Base-by-base conservation (phyloP, 2,797 vertebrate species). In the Anguilla marmorata region DNA sequence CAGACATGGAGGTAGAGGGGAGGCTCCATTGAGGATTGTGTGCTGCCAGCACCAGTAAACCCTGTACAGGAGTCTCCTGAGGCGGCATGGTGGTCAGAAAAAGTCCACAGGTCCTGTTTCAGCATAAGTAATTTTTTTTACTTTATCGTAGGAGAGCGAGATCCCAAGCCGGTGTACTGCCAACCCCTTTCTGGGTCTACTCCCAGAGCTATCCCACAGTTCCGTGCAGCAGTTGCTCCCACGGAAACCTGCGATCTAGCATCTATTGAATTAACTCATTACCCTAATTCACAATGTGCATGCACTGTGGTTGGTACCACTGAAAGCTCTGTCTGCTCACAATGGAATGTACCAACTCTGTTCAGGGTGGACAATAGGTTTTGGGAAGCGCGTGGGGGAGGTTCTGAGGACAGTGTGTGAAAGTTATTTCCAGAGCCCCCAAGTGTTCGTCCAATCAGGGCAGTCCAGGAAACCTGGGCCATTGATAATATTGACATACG, bases 311-410 rank as follows among this genome's bases (percentile, higher is more conserved):
- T 30, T n/a, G 33, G 66, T 48, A 41, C 41, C 12, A 66, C 8
- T 27, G 30, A 84, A 2, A 50, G 63, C 50, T 27, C 52, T 45
- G 54, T 63, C 60, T 88, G 63, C 72, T 27, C 58, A 60, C n/a
- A 84, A 24, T 54, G 30, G 7, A 52, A 88, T 85, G 66, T 88
- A 72, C 66, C 50, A n/a, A 30, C 48, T 85, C 48, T 76, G 14
- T 11, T 12, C 0, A 84, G 33, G 58, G 41, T 3, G 37, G 11
- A 21, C 37, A 24, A 24, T 16, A 54, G 79, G 45, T 69, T 56
- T 80, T 45, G 5, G 11, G n/a, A 87, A 24, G 80, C 60, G 41
- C 33, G 83, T 91, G 88, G 74, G 85, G 85, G 74, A 54, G 30
- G 33, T 66, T 41, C 24, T 16, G 27, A 24, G 19, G 41, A 48